Conservation (phyloP, 2,113 vertebrate genomes). For the Nansenia antarctica region DNA sequence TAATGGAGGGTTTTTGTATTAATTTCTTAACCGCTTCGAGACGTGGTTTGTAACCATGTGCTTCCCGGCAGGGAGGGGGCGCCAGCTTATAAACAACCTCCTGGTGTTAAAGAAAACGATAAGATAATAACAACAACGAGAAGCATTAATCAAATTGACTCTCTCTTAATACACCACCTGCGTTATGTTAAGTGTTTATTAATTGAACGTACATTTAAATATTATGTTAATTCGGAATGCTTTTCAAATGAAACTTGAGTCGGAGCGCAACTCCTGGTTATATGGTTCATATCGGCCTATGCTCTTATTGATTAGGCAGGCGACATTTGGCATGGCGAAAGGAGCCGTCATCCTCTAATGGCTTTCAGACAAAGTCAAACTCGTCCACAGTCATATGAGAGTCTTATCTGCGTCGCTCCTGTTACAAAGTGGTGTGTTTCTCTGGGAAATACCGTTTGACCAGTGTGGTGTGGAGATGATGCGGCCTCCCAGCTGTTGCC, state of each 20-base stretch:
- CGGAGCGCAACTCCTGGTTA: too few relatives aligned
- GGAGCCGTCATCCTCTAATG: conserved; percentile 12
- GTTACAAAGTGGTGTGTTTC: conserved; percentile 61
- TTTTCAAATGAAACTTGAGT: too few relatives aligned
- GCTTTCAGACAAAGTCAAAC: conserved; percentile 27
- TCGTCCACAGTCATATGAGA: conserved; percentile 35
- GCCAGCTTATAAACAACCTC: conserved; percentile 55
- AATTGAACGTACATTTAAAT: too few relatives aligned
- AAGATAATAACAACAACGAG: too few relatives aligned
- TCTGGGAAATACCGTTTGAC: conserved; percentile 54
- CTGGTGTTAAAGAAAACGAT: too few relatives aligned
- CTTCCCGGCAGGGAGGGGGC: conserved; percentile 71
- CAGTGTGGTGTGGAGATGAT: conserved; percentile 45
- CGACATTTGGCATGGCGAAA: conserved; percentile 24
- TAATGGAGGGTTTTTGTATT: not conserved
- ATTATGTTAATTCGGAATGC: too few relatives aligned
- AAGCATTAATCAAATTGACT: too few relatives aligned
- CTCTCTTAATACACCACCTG: too few relatives aligned
- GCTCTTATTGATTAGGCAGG: conserved; percentile 19
- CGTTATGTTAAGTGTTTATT: too few relatives aligned
- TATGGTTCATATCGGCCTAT: too few relatives aligned
- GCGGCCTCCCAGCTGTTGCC: conserved; percentile 63
- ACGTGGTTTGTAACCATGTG: not conserved
- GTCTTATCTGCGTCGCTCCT: conserved; percentile 42
- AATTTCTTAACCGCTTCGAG: not conserved